These are phyloP conservation scores for Monodelphis domestica DNA, from an alignment of 2,797 vertebrate species.

Conservation along the genomic window DNA sequence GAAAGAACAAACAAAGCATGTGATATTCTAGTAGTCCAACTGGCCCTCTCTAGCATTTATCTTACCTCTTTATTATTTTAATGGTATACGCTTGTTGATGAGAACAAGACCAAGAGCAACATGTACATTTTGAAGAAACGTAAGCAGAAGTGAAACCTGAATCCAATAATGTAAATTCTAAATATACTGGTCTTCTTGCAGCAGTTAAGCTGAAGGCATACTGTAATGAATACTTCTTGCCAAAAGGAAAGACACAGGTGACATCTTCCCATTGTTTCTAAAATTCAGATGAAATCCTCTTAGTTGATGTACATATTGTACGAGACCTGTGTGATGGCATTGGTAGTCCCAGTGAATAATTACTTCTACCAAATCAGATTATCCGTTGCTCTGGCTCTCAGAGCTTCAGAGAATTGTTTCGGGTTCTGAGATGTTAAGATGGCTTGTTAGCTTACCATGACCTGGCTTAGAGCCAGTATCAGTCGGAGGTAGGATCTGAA, in stretches of 20 bases:
- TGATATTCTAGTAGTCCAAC: no score
- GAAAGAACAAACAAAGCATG: conserved; percentile 3
- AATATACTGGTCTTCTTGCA: conserved; percentile 19
- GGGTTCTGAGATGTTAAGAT: background rate
- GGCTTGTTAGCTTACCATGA: no score
- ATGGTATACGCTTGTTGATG: conserved; percentile 39
- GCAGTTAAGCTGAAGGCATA: conserved; percentile 31
- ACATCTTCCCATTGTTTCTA: conserved; percentile 9
- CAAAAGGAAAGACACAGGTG: conserved; percentile 50
- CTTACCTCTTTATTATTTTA: conserved; percentile 14
- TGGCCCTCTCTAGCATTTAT: conserved; percentile 31
- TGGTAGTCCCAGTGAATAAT: background rate
- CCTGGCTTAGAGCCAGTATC: background rate
- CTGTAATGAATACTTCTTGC: background rate
- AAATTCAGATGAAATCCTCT: conserved; percentile 47
- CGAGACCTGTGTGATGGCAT: background rate
- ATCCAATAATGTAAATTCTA: conserved; percentile 4
- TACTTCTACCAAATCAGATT: background rate
- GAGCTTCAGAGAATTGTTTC: background rate
- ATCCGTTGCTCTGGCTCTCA: background rate
- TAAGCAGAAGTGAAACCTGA: conserved; percentile 59
- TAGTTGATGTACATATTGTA: conserved; percentile 17
- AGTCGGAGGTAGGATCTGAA: background rate
- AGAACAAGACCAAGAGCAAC: conserved; percentile 44
- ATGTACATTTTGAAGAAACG: conserved; percentile 48